Evolutionary conservation across 2,888 invertebrate genomes (phyloP).

Genomic region (Caenorhabditis macrosperma): DNA sequence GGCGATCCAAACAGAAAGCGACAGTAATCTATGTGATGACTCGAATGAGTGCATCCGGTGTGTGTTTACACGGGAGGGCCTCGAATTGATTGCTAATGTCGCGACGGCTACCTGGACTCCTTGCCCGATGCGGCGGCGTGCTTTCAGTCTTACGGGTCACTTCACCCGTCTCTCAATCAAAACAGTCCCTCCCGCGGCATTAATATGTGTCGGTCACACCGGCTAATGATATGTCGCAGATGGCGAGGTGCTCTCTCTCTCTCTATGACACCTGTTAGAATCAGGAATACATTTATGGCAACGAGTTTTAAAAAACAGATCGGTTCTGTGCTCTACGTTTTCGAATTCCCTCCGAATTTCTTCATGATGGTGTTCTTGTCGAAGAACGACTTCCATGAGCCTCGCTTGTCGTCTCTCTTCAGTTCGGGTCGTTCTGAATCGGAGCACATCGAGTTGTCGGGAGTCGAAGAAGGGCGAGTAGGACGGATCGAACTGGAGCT

Average conservation of each 20-base stretch:
- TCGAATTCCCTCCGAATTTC: slow-evolving; percentile 21
- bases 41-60: slow-evolving; percentile 50
- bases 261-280: slow-evolving; percentile 41
- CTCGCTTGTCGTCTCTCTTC: slow-evolving; percentile 20
- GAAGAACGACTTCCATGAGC: slow-evolving; percentile 43
- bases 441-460: slow-evolving; percentile 26
- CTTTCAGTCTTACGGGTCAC: slow-evolving; percentile 55
- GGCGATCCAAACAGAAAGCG: slow-evolving; percentile 34
- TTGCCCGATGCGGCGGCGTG: slow-evolving; percentile 30
- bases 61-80: slow-evolving; percentile 45
- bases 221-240: slow-evolving; percentile 48
- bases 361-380: slow-evolving; percentile 16
- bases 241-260: slow-evolving; percentile 10
- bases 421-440: slow-evolving; percentile 3
- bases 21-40: slow-evolving; percentile 46
- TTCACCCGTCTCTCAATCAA: slow-evolving; percentile 48
- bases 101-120: slow-evolving; percentile 13
- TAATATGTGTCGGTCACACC: slow-evolving; percentile 30
- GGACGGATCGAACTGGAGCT: slow-evolving; percentile 8
- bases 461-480: slow-evolving; percentile 34
- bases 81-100: slow-evolving; percentile 39
- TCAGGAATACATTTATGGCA: not conserved
- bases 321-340: not conserved
- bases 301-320: not conserved
- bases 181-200: slow-evolving; percentile 17